These are phyloP conservation scores for Temnothorax unifasciatus DNA, from an alignment of 2,888 invertebrate genomes.

Conservation along the genomic window DNA sequence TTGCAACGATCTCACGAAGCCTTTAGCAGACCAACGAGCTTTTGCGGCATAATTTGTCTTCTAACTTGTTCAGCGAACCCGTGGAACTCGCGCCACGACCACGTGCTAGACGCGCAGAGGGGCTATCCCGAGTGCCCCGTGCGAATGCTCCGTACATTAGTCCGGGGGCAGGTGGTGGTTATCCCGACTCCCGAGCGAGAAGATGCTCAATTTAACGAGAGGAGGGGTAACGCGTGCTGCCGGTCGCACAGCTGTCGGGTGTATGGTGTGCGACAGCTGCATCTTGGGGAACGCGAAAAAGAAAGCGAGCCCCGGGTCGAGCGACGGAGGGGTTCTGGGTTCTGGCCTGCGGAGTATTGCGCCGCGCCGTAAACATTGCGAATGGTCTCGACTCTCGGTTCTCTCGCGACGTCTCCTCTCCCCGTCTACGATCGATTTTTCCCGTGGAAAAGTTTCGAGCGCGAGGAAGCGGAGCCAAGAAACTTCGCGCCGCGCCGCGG, in stretches of 20 bases:
- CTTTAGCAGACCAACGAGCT: too few relatives aligned
- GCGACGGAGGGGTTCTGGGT: constrained; percentile 21
- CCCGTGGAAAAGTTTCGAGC: constrained; percentile 36
- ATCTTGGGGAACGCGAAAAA: constrained; percentile 64
- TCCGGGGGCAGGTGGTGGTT: constrained; percentile 76
- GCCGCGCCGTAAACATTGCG: constrained; percentile 26
- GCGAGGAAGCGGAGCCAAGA: not conserved
- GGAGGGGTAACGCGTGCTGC: constrained; percentile 72
- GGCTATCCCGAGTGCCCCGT: constrained; percentile 40
- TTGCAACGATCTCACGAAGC: too few relatives aligned
- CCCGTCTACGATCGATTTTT: constrained; percentile 21
- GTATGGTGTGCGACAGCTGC: constrained; percentile 81
- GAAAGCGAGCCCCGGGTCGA: constrained; percentile 16
- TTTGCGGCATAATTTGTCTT: too few relatives aligned
- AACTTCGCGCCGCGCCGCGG: not conserved
- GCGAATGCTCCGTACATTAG: constrained; percentile 40
- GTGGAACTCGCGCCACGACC: too few relatives aligned
- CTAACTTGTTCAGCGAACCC: too few relatives aligned
- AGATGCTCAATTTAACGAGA: constrained; percentile 79
- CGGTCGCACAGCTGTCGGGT: constrained; percentile 78
- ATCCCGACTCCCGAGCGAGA: constrained; percentile 72
- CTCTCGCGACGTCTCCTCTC: not conserved
- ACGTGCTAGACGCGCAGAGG: not conserved
- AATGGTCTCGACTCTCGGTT: not conserved
- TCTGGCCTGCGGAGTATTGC: constrained; percentile 27